phyloP scores from a whole-genome alignment of 2,888 invertebrate species.

The Asteroscopus sphinx region DNA sequence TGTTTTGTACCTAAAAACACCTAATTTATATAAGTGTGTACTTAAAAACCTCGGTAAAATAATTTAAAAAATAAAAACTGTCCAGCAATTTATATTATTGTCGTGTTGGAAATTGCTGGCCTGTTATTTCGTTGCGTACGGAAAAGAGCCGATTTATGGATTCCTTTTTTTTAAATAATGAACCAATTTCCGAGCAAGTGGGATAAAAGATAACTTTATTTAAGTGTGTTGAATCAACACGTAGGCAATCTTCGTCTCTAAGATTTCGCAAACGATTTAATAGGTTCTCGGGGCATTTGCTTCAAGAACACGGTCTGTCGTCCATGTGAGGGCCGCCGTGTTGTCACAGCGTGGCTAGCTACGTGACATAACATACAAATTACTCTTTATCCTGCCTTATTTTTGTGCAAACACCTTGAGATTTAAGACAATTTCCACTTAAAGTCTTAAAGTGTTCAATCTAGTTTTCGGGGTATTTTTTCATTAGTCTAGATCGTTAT shows the following conservation, averaged over 20 bases:
- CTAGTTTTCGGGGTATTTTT: constrained; percentile 39
- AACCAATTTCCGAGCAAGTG: too few species aligned
- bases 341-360: constrained; percentile 69
- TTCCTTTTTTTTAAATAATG: too few species aligned
- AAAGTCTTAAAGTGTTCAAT: constrained; percentile 47
- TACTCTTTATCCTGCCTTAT: constrained; percentile 69
- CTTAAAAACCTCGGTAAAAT: too few species aligned
- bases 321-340: constrained; percentile 72
- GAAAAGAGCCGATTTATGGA: too few species aligned
- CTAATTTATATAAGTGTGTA: too few species aligned
- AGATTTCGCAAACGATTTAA: constrained; percentile 73
- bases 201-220: constrained; percentile 33
- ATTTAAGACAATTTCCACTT: constrained; percentile 68
- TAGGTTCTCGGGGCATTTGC: constrained; percentile 66
- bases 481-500: constrained; percentile 3
- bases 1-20: too few species aligned
- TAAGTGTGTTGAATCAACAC: constrained; percentile 33
- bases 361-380: constrained; percentile 80
- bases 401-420: constrained; percentile 71
- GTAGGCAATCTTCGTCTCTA: constrained; percentile 53
- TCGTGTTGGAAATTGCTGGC: too few species aligned
- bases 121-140: too few species aligned
- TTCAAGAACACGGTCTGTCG: constrained; percentile 73
- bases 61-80: too few species aligned
- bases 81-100: too few species aligned